Percentiles rank a stretch among this genome's conserved stretches.
These are phyloP conservation scores for Cyrtodaria siliqua DNA, from an alignment of 2,888 invertebrate species.

Conservation along the genomic window DNA sequence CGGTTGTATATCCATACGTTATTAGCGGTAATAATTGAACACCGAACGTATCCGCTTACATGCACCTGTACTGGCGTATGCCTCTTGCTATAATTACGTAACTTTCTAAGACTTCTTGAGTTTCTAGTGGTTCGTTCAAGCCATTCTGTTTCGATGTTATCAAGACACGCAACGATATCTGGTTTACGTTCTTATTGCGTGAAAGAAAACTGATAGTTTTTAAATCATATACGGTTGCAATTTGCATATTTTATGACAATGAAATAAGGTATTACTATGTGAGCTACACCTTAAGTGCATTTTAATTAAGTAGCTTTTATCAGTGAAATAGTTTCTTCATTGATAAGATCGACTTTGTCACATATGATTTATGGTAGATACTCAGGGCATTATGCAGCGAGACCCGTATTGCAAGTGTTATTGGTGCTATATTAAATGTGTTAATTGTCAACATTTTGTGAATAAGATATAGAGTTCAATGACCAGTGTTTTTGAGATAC, in stretches of 20 bases:
- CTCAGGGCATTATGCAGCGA: neutral
- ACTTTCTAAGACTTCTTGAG: neutral
- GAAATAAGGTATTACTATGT: too few species aligned
- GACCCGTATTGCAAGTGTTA: neutral
- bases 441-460: neutral
- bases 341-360: constrained; percentile 41
- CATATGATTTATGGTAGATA: constrained; percentile 35
- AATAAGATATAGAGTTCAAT: too few species aligned
- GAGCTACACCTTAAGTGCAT: constrained; percentile 39
- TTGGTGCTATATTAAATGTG: neutral
- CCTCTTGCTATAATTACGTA: neutral
- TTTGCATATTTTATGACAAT: too few species aligned
- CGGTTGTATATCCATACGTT: too few species aligned
- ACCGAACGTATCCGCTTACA: neutral
- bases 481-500: too few species aligned
- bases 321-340: constrained; percentile 42
- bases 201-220: too few species aligned
- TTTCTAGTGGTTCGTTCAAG: neutral
- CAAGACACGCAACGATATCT: too few species aligned
- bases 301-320: constrained; percentile 45
- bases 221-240: too few species aligned
- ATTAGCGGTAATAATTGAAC: neutral
- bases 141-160: neutral
- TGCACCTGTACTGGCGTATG: neutral
- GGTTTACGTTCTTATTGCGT: too few species aligned